These are phyloP conservation scores for Melanargia galathea DNA, from an alignment of 2,888 invertebrate species.

Conservation along the genomic window DNA sequence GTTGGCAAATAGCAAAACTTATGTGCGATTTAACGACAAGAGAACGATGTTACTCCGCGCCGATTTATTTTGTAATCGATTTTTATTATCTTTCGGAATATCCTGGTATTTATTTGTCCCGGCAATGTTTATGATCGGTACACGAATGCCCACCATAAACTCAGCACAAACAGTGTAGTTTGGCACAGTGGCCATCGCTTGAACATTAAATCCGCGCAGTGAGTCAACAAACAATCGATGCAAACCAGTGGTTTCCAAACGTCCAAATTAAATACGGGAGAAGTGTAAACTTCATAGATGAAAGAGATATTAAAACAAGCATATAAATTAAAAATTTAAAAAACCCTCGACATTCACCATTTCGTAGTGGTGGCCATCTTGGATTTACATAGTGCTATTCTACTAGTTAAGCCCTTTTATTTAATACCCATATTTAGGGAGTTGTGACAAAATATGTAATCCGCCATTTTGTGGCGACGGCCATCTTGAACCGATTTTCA, in stretches of 20 bases:
- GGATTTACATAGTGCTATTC: no score
- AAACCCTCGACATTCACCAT: no score
- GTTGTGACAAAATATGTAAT: no score
- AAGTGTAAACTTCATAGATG: no score
- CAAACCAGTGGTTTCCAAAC: conserved; percentile 7
- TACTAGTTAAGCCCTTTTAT: no score
- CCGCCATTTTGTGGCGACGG: no score
- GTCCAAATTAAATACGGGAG: not conserved
- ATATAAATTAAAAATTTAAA: no score
- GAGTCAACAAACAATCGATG: conserved; percentile 31
- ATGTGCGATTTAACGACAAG: no score
- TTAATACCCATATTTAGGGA: no score
- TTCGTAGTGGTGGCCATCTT: no score
- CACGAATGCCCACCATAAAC: conserved; percentile 21
- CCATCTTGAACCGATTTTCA: no score
- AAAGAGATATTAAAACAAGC: no score
- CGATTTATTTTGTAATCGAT: conserved; percentile 23
- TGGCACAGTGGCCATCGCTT: conserved; percentile 22
- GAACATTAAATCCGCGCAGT: conserved; percentile 25
- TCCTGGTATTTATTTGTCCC: conserved; percentile 25
- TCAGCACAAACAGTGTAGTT: conserved; percentile 27
- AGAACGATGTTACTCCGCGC: not conserved
- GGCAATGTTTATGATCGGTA: conserved; percentile 20
- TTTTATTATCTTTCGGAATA: conserved; percentile 18
- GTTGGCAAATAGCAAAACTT: not conserved